Percentiles rank a stretch among this genome's conserved stretches.
Conservation (phyloP, 1,140 invertebrate species). For the Sinonovacula constricta region DNA sequence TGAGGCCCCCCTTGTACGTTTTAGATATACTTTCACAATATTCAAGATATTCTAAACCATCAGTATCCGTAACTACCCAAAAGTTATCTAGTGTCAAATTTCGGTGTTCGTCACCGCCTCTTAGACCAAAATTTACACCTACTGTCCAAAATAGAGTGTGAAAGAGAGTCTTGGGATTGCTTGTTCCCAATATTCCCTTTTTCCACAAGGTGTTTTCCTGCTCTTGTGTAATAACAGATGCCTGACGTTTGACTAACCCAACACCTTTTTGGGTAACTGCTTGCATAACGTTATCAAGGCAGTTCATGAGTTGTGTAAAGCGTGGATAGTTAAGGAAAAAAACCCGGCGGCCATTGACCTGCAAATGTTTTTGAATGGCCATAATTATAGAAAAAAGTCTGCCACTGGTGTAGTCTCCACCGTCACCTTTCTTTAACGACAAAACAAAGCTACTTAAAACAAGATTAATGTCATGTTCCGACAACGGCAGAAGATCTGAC, state of each 20-base stretch:
- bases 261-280: too few species aligned
- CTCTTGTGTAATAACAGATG: not conserved
- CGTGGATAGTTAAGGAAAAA: not conserved
- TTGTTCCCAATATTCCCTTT: conserved; percentile 2
- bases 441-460: too few species aligned
- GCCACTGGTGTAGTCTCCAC: too few species aligned
- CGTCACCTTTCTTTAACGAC: not conserved
- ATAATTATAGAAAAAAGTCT: too few species aligned
- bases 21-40: too few species aligned
- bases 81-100: too few species aligned
- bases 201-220: conserved; percentile 13
- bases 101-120: conserved; percentile 1
- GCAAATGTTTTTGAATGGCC: conserved; percentile 6
- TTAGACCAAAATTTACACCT: conserved; percentile 7
- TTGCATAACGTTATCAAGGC: too few species aligned
- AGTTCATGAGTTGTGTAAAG: not conserved
- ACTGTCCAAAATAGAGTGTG: conserved; percentile 8
- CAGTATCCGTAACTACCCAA: not conserved
- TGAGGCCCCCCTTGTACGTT: not conserved
- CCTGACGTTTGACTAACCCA: too few species aligned
- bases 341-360: conserved; percentile 2
- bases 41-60: not conserved
- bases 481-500: not conserved
- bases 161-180: not conserved
- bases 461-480: too few species aligned